phyloP scores from a whole-genome alignment of 2,888 invertebrate species.

The Agrilus cyanescens region DNA sequence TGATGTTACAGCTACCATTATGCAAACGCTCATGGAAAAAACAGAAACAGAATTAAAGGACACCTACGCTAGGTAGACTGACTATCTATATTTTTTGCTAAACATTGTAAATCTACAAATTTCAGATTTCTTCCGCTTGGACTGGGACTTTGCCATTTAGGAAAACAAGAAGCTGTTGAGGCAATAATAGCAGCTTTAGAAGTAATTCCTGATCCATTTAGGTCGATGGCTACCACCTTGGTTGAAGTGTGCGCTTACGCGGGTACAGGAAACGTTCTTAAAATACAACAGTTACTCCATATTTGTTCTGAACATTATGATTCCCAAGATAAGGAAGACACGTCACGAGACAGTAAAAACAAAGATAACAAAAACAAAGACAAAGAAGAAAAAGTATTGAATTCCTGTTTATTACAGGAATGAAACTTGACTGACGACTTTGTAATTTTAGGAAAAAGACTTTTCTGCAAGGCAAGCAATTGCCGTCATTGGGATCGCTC shows the following conservation, averaged over 20 bases:
- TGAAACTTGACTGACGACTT: not conserved
- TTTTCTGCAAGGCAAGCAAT: constrained; percentile 86
- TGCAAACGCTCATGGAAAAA: constrained; percentile 57
- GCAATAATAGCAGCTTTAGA: constrained; percentile 86
- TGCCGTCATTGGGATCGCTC: constrained; percentile 93
- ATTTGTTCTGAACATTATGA: constrained; percentile 98
- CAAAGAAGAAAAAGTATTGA: constrained; percentile 35
- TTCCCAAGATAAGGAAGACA: constrained; percentile 35
- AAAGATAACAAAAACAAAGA: constrained; percentile 37
- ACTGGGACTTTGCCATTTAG: constrained; percentile 65
- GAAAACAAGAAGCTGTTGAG: constrained; percentile 74
- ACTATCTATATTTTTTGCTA: not conserved
- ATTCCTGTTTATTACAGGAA: not conserved
- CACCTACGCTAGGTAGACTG: constrained; percentile 47
- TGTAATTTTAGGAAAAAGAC: constrained; percentile 39
- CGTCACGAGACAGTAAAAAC: constrained; percentile 25
- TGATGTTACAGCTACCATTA: constrained; percentile 48
- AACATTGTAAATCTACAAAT: constrained; percentile 12
- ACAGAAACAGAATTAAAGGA: constrained; percentile 48
- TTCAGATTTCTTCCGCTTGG: constrained; percentile 60
- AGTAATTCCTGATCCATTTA: constrained; percentile 88
- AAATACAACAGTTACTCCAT: constrained; percentile 92
- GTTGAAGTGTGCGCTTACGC: constrained; percentile 98
- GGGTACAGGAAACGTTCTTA: constrained; percentile 97
- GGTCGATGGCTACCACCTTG: constrained; percentile 90